Evolutionary conservation across 2,888 invertebrate genomes (phyloP).

Genomic region (Caenorhabditis imperialis): DNA sequence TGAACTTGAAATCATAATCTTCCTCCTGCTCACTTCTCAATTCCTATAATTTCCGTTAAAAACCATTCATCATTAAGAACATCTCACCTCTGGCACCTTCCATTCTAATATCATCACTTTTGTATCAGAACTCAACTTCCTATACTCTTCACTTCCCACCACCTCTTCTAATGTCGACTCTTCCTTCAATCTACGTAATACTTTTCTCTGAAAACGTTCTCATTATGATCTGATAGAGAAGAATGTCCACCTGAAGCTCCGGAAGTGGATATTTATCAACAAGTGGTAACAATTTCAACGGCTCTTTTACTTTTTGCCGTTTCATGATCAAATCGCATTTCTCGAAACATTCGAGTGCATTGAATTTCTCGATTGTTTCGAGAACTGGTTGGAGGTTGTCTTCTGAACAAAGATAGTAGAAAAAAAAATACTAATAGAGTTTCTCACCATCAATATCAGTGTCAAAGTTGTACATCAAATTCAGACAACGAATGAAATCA

Average conservation of each 20-base stretch:
- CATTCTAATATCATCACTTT: slow-evolving; percentile 1
- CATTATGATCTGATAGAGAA: too few relatives aligned
- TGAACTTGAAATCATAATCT: neutral
- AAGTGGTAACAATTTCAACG: neutral
- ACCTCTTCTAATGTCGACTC: neutral
- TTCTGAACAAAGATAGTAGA: too few relatives aligned
- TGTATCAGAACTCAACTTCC: neutral
- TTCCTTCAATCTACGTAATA: neutral
- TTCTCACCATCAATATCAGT: too few relatives aligned
- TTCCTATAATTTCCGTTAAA: neutral
- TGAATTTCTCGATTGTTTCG: neutral
- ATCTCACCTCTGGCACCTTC: neutral
- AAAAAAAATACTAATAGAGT: too few relatives aligned
- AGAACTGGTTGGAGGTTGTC: neutral
- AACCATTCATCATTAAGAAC: too few relatives aligned
- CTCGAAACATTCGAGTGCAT: neutral
- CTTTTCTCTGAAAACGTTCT: too few relatives aligned
- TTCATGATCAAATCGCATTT: neutral
- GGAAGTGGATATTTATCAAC: neutral
- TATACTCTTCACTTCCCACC: neutral
- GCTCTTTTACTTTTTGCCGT: neutral
- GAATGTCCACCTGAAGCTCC: neutral
- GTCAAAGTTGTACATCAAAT: neutral
- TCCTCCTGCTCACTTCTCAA: neutral
- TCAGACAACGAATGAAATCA: neutral